Evolutionary conservation across 2,113 vertebrate species (phyloP).

Genomic region (Poeciliopsis turrubarensis): DNA sequence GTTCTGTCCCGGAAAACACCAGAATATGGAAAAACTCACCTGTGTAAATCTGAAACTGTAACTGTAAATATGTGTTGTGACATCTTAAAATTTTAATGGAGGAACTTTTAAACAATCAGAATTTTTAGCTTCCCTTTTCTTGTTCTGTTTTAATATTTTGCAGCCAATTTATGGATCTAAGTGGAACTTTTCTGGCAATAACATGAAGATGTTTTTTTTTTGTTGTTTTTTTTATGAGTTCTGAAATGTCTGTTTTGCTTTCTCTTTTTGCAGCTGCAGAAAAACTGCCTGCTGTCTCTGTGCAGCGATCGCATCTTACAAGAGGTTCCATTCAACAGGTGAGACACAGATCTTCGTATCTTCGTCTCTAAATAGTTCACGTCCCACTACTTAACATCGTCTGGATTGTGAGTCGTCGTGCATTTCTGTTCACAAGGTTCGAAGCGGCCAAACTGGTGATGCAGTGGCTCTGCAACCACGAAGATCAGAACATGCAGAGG

Average conservation of each 20-base stretch:
- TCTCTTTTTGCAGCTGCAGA: conserved; percentile 86
- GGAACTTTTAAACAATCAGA: not conserved
- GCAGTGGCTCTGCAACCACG: conserved; percentile 99
- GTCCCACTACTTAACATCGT: not conserved
- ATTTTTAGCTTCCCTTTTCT: conserved; percentile 5
- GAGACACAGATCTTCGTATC: conserved; percentile 22
- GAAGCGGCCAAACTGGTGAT: conserved; percentile 98
- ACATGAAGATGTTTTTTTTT: not conserved
- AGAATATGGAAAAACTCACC: accelerated
- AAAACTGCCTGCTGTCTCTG: conserved; percentile 97
- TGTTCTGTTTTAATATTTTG: not conserved
- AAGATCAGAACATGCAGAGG: conserved; percentile 99
- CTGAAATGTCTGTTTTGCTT: conserved; percentile 24
- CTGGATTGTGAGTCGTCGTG: not conserved
- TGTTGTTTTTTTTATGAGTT: not conserved
- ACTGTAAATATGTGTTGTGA: not conserved
- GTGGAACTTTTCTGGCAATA: not conserved
- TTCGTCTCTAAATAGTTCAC: not conserved
- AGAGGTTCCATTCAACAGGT: conserved; percentile 99
- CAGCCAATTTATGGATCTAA: not conserved
- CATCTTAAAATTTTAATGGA: not conserved
- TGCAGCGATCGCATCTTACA: conserved; percentile 98
- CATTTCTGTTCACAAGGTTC: conserved; percentile 81
- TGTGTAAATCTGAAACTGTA: not conserved
- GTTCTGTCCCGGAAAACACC: not conserved